These are phyloP conservation scores for Osedax frankpressi DNA, from an alignment of 2,888 invertebrate genomes.

Conservation along the genomic window DNA sequence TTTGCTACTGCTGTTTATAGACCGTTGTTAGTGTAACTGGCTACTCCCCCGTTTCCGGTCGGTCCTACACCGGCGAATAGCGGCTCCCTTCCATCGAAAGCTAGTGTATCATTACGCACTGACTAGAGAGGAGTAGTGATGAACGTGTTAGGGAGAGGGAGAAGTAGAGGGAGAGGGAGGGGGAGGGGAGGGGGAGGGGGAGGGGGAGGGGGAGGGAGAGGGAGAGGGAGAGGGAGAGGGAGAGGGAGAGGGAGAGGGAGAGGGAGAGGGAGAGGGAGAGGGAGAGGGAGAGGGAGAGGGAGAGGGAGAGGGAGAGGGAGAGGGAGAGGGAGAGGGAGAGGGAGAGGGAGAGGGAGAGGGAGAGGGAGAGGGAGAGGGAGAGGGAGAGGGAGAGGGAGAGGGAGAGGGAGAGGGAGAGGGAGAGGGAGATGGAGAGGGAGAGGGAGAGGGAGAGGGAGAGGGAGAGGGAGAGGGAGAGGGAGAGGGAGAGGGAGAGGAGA, in stretches of 20 bases:
- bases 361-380: conserved; percentile 4
- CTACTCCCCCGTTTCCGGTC: no score
- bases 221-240: conserved; percentile 4
- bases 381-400: conserved; percentile 4
- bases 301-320: conserved; percentile 4
- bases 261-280: conserved; percentile 4
- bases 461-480: conserved; percentile 4
- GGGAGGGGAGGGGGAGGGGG: no score
- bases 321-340: conserved; percentile 4
- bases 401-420: conserved; percentile 4
- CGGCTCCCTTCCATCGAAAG: no score
- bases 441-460: conserved; percentile 4
- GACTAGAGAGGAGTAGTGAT: no score
- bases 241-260: conserved; percentile 4
- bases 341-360: conserved; percentile 4
- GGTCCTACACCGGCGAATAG: no score
- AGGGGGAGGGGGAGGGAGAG: conserved; percentile 1
- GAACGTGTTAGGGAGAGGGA: no score
- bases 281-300: conserved; percentile 4
- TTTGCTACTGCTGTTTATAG: no score
- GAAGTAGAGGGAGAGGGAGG: no score
- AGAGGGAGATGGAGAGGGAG: no score
- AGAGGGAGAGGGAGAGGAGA: conserved; percentile 4
- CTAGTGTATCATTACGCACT: no score
- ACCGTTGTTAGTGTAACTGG: no score